phyloP scores from a whole-genome alignment of 37 sponge, comb jelly and placozoan species.

The Aphrocallistes beatrix region DNA sequence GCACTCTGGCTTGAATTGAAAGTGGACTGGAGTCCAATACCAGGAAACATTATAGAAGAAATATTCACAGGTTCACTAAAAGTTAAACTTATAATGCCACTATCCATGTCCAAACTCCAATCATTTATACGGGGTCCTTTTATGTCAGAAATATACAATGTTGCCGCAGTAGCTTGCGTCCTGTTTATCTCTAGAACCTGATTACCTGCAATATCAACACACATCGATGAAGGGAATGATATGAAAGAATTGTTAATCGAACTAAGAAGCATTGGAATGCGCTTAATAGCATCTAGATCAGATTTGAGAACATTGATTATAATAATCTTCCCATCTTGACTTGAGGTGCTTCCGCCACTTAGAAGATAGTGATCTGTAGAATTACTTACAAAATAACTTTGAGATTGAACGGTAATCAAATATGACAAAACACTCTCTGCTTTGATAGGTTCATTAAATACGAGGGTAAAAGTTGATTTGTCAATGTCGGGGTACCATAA shows the following conservation, averaged over 20 bases:
- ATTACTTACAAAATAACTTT: neutral
- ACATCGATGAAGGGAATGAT: constrained; percentile 45
- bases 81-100: constrained; percentile 22
- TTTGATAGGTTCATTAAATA: constrained; percentile 46
- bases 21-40: constrained; percentile 24
- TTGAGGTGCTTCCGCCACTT: constrained; percentile 36
- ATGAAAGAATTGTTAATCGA: constrained; percentile 52
- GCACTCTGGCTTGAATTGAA: neutral
- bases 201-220: constrained; percentile 70
- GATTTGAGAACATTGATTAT: constrained; percentile 29
- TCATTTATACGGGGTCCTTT: constrained; percentile 24
- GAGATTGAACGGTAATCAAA: neutral
- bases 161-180: constrained; percentile 28
- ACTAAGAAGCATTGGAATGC: constrained; percentile 26
- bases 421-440: neutral
- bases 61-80: constrained; percentile 45
- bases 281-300: constrained; percentile 40
- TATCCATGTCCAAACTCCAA: constrained; percentile 35
- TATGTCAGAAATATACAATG: constrained; percentile 28
- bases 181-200: constrained; percentile 42
- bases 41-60: constrained; percentile 22
- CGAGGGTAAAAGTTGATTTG: constrained; percentile 36
- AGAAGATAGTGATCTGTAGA: constrained; percentile 29
- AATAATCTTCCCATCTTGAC: constrained; percentile 32
- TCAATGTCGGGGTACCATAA: constrained; percentile 26